Evolutionary conservation across 2,888 invertebrate genomes (phyloP).

Genomic region (Ormia ochracea): DNA sequence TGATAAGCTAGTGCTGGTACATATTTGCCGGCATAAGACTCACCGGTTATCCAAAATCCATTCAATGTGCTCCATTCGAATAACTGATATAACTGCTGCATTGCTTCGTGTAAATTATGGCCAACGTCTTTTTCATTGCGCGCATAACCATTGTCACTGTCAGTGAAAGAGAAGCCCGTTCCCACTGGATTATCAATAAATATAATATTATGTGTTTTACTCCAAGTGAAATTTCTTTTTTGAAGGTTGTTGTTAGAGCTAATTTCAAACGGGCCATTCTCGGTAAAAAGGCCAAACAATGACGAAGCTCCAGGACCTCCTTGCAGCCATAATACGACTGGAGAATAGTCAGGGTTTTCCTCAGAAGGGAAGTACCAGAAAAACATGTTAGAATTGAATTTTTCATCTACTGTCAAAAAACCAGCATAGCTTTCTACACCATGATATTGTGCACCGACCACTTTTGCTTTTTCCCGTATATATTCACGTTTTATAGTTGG

Average conservation of each 20-base stretch:
- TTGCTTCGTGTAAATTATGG: conserved; percentile 84
- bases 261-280: conserved; percentile 87
- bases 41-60: conserved; percentile 92
- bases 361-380: conserved; percentile 94
- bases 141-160: conserved; percentile 85
- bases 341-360: conserved; percentile 78
- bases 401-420: conserved; percentile 89
- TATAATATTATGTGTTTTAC: conserved; percentile 84
- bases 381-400: conserved; percentile 88
- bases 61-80: conserved; percentile 86
- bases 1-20: conserved; percentile 84
- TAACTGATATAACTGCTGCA: conserved; percentile 89
- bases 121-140: conserved; percentile 88
- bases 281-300: conserved; percentile 87
- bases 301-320: conserved; percentile 91
- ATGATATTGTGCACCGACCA: conserved; percentile 72
- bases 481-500: conserved; percentile 75
- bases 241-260: conserved; percentile 75
- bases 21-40: conserved; percentile 90
- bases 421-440: conserved; percentile 79
- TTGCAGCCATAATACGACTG: conserved; percentile 89
- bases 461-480: conserved; percentile 74
- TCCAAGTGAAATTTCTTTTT: conserved; percentile 88
- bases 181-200: conserved; percentile 97
- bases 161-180: conserved; percentile 93